Percentiles rank a stretch among this genome's conserved stretches.
These are phyloP conservation scores for Notarius quadriscutis DNA, from an alignment of 2,113 vertebrate genomes.

Conservation along the genomic window DNA sequence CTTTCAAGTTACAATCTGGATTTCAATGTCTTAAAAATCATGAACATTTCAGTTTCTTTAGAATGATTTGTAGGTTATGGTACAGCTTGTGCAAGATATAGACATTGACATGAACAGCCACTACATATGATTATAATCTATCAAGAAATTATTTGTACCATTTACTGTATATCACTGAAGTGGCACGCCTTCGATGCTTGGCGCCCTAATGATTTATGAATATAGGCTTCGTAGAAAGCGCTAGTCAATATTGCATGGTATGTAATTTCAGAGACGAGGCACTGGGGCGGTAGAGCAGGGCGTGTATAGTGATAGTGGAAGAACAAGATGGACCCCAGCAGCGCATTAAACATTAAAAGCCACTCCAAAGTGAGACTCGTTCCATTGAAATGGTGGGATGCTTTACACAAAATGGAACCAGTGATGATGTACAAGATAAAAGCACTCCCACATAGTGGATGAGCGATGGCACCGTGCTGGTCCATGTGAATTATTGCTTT, in stretches of 20 bases:
- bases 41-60: background rate
- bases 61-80: background rate
- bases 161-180: background rate
- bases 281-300: background rate
- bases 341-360: constrained; percentile 25
- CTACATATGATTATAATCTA: background rate
- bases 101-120: background rate
- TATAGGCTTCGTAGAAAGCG: background rate
- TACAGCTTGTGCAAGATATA: background rate
- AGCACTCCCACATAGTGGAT: constrained; percentile 6
- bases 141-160: background rate
- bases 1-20: background rate
- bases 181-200: background rate
- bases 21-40: background rate
- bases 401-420: constrained; percentile 32
- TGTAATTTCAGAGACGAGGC: background rate
- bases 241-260: background rate
- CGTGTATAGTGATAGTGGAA: background rate
- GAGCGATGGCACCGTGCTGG: background rate
- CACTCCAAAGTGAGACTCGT: constrained; percentile 23
- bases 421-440: constrained; percentile 17
- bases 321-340: constrained; percentile 9
- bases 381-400: constrained; percentile 18
- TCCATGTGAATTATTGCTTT: constrained; percentile 12
- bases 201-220: background rate